Evolutionary conservation across 2,797 vertebrate genomes (phyloP).

Genomic region (Carapus acus): DNA sequence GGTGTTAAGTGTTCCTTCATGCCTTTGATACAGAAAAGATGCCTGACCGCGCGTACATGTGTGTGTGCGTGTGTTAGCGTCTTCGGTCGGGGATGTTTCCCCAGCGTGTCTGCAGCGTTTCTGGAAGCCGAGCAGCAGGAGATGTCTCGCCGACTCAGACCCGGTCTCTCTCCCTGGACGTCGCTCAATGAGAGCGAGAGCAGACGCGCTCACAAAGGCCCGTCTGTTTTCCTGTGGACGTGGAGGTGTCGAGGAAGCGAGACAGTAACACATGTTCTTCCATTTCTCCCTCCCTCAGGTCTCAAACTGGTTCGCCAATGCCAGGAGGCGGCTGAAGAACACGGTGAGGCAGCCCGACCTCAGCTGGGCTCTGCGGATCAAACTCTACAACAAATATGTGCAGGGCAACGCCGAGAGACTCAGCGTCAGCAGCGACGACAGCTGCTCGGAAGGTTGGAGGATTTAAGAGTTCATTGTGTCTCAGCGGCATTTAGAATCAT

Average conservation of each 20-base stretch:
- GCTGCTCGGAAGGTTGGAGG: conserved; percentile 87
- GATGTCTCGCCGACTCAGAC: conserved; percentile 17
- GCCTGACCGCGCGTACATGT: conserved; percentile 28
- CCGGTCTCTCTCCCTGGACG: conserved; percentile 11
- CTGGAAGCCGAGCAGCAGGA: conserved; percentile 39
- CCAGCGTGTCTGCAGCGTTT: conserved; percentile 49
- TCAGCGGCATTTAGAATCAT: no score
- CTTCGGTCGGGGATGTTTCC: conserved; percentile 3
- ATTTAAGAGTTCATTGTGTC: no score
- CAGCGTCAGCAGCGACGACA: conserved; percentile 95
- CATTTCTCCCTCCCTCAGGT: conserved; percentile 71
- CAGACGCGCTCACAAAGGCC: conserved; percentile 38
- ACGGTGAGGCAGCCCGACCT: conserved; percentile 96
- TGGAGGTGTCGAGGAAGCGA: conserved; percentile 41
- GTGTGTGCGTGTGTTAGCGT: background rate
- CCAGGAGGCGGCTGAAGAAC: conserved; percentile 94
- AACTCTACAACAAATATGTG: conserved; percentile 97
- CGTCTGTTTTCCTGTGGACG: conserved; percentile 28
- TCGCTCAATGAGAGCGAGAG: conserved; percentile 43
- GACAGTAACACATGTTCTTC: conserved; percentile 44
- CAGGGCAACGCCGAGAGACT: conserved; percentile 97
- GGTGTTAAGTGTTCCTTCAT: conserved; percentile 52
- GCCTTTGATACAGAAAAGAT: conserved; percentile 46
- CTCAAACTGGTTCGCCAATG: conserved; percentile 98
- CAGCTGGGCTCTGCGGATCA: conserved; percentile 97